phyloP scores from a whole-genome alignment of 2,888 invertebrate species.

The Dione juno region DNA sequence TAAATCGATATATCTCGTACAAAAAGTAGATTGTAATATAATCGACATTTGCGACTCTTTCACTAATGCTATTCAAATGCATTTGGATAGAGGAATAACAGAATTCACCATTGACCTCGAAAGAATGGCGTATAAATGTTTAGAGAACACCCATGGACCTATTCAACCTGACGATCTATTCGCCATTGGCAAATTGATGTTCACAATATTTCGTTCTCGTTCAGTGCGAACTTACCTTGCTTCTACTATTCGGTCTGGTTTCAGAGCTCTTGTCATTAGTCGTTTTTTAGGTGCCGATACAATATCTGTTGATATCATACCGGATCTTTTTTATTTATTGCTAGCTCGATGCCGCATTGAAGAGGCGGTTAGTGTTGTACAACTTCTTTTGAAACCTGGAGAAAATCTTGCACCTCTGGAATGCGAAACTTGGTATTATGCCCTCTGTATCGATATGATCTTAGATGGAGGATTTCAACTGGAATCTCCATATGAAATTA shows the following conservation, averaged over 20 bases:
- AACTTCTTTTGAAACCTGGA: conserved; percentile 60
- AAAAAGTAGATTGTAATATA: conserved; percentile 66
- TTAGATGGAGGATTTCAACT: conserved; percentile 83
- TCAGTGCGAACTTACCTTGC: conserved; percentile 64
- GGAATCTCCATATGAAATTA: conserved; percentile 75
- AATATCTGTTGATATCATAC: conserved; percentile 71
- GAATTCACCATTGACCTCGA: conserved; percentile 68
- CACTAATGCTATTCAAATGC: conserved; percentile 74
- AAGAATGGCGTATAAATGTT: conserved; percentile 59
- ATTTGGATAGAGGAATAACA: conserved; percentile 66
- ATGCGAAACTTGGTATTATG: conserved; percentile 81
- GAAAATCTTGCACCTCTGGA: conserved; percentile 57
- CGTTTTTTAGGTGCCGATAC: conserved; percentile 70
- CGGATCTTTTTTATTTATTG: conserved; percentile 73
- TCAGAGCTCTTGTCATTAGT: conserved; percentile 70
- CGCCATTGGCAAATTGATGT: conserved; percentile 72
- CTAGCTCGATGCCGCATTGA: conserved; percentile 71
- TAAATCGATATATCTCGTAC: conserved; percentile 64
- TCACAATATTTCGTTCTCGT: conserved; percentile 71
- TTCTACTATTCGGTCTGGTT: conserved; percentile 68
- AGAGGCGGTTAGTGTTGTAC: conserved; percentile 77
- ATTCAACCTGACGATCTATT: conserved; percentile 72
- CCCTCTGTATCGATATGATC: conserved; percentile 82
- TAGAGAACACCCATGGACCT: conserved; percentile 61
- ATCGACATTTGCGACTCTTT: conserved; percentile 76